Base-by-base conservation (phyloP, 30 jellyfish, hydroid and myxozoan genomes). In the Turritopsis dohrnii region DNA sequence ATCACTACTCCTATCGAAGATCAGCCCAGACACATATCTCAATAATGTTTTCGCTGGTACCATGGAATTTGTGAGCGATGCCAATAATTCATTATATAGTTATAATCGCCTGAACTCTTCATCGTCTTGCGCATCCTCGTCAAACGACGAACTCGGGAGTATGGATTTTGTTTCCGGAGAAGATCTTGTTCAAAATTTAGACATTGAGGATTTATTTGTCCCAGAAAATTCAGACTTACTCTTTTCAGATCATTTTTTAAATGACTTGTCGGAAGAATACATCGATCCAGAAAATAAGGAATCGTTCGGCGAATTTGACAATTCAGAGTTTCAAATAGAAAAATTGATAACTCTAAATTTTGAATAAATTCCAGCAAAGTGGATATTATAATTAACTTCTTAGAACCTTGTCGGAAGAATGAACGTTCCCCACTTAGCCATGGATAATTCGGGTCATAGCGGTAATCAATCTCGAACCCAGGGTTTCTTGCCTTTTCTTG, bases 151-250 rank as follows among this genome's bases (percentile, higher is more conserved):
- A 25, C 16, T 82, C 52, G 83, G 53, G 18, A 29, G 71, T 24
- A 79, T 82, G 31, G 99, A 89, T 20, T 94, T 89, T 77, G 30
- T 94, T 71, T 89, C 99, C 19, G 99, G 99, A 1, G 99, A 94
- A 87, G 99, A 94, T 52, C 88, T 94, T 7, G 89, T 94, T 23
- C 84, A 87, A 66, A 82, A 95, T 1, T 75, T 94, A 23, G 96
- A 94, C 66, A 84, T 89, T 20, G 71, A 90, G 21, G 99, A 94
- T 71, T 81, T 94, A 29, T 94, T 94, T 66, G 73, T 76, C n/a
- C 99, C 99, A 23, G 91, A 90, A 21, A 74, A 30, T 13, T 7
- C 65, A 23, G 60, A 69, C 77, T 69, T 69, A 13, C 5, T 3
- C 5, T 41, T 41, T 41, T 41, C 60, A 5, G 60, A 41, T 41